phyloP scores from a whole-genome alignment of 2,113 vertebrate species.

The Nothocercus julius region DNA sequence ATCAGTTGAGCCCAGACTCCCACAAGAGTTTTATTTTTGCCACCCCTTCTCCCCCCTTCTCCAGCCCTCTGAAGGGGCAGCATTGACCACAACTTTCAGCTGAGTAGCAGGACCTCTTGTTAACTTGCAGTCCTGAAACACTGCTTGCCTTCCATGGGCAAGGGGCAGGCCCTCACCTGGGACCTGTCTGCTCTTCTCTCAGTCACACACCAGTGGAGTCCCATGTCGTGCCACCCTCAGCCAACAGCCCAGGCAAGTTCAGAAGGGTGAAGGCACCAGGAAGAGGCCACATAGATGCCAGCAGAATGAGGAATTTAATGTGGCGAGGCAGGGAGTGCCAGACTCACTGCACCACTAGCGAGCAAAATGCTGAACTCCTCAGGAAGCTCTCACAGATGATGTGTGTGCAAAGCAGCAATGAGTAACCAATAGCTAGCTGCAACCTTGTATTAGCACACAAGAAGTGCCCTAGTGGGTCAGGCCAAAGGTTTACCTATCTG shows the following conservation, averaged over 20 bases:
- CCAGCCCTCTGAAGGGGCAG: background rate
- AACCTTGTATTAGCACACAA: background rate
- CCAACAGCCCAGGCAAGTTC: background rate
- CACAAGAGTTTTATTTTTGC: background rate
- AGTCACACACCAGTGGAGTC: background rate
- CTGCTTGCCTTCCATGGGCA: background rate
- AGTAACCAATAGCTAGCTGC: background rate
- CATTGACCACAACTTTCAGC: rapidly evolving
- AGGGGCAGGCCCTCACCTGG: background rate
- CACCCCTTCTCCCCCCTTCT: too few relatives aligned
- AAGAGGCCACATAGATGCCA: background rate
- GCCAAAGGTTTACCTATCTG: rapidly evolving
- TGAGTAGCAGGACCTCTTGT: background rate
- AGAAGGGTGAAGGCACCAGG: background rate
- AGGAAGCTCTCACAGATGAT: background rate
- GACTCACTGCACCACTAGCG: background rate
- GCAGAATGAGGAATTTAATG: background rate
- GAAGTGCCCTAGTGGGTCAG: background rate
- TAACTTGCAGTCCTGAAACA: background rate
- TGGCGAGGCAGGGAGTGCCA: background rate
- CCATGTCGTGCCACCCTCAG: background rate
- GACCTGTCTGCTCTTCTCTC: background rate
- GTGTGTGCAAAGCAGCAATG: background rate
- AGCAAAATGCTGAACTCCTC: background rate
- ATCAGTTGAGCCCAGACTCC: background rate